A percentile compares a stretch with the other conserved stretches of the same genome.
Conservation (phyloP, 1,140 invertebrate genomes). For the Platyscapa corneri region DNA sequence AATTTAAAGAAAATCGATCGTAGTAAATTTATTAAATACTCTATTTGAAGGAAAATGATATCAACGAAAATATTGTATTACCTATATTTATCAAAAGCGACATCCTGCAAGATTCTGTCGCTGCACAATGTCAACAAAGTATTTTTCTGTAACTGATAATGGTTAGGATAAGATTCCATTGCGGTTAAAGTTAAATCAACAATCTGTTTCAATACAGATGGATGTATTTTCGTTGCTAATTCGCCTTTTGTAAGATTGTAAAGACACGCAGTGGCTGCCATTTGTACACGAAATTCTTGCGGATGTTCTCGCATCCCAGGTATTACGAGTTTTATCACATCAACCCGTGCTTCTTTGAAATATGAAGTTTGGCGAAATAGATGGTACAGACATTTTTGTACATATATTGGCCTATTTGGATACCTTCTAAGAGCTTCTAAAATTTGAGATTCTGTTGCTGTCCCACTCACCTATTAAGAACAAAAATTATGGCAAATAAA, state of each 20-base stretch:
- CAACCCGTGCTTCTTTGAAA: slow-evolving; percentile 77
- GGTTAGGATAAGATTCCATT: slow-evolving; percentile 83
- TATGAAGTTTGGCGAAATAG: slow-evolving; percentile 81
- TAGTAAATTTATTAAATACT: too few relatives aligned
- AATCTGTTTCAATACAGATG: slow-evolving; percentile 79
- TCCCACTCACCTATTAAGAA: slow-evolving; percentile 78
- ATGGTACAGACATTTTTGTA: slow-evolving; percentile 84
- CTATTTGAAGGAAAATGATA: slow-evolving; percentile 12
- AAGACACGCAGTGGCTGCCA: slow-evolving; percentile 87
- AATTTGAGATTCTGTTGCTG: slow-evolving; percentile 79
- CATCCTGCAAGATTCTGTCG: slow-evolving; percentile 85
- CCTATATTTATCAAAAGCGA: slow-evolving; percentile 83
- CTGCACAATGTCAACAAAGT: slow-evolving; percentile 85
- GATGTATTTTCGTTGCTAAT: slow-evolving; percentile 81
- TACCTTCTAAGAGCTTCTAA: slow-evolving; percentile 80
- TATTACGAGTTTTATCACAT: slow-evolving; percentile 83
- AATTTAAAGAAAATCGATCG: not conserved
- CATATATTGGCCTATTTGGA: slow-evolving; percentile 77
- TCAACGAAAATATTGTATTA: slow-evolving; percentile 49
- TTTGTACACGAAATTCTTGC: slow-evolving; percentile 82
- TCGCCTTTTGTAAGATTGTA: slow-evolving; percentile 86
- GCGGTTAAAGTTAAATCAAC: slow-evolving; percentile 82
- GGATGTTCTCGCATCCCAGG: slow-evolving; percentile 82
- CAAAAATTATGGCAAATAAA: not conserved
- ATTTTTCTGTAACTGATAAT: slow-evolving; percentile 86